These are phyloP conservation scores for Gorsachius goisagi DNA, from an alignment of 2,113 vertebrate genomes.

Conservation along the genomic window DNA sequence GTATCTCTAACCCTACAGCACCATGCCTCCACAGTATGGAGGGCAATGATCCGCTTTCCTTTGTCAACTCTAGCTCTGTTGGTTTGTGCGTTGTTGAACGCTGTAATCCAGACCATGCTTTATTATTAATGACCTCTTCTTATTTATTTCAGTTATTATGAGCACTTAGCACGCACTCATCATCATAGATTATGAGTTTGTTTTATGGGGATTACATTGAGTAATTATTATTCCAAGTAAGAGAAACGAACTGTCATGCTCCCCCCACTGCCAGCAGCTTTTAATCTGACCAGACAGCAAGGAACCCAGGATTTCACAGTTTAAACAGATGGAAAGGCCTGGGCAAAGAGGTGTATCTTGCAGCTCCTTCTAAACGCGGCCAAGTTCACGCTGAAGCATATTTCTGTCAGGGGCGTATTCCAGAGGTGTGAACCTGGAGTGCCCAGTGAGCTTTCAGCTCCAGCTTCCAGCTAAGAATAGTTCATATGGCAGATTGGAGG, in stretches of 20 bases:
- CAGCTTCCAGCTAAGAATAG: conserved; percentile 58
- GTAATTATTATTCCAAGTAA: conserved; percentile 60
- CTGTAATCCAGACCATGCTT: conserved; percentile 2
- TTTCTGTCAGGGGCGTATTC: conserved; percentile 63
- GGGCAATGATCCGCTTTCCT: not conserved
- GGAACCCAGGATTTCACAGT: conserved; percentile 68
- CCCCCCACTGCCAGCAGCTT: conserved; percentile 44
- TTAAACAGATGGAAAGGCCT: conserved; percentile 70
- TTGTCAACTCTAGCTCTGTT: not conserved
- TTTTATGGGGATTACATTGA: conserved; percentile 44
- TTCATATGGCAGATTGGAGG: not conserved
- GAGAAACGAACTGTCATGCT: conserved; percentile 58
- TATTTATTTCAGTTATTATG: conserved; percentile 45
- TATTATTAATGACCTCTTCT: conserved; percentile 34
- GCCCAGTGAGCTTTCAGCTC: conserved; percentile 15
- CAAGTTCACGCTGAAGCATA: conserved; percentile 61
- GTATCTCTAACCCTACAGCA: not conserved
- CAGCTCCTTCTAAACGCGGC: conserved; percentile 53
- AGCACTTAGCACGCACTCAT: conserved; percentile 18
- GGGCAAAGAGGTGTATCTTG: conserved; percentile 60
- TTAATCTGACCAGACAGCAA: conserved; percentile 69
- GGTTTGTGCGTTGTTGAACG: not conserved
- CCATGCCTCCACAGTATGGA: not conserved
- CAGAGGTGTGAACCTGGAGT: conserved; percentile 68
- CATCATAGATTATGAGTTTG: not conserved